These are phyloP conservation scores for Eristalinus aeneus DNA, from an alignment of 2,888 invertebrate genomes.

Conservation along the genomic window DNA sequence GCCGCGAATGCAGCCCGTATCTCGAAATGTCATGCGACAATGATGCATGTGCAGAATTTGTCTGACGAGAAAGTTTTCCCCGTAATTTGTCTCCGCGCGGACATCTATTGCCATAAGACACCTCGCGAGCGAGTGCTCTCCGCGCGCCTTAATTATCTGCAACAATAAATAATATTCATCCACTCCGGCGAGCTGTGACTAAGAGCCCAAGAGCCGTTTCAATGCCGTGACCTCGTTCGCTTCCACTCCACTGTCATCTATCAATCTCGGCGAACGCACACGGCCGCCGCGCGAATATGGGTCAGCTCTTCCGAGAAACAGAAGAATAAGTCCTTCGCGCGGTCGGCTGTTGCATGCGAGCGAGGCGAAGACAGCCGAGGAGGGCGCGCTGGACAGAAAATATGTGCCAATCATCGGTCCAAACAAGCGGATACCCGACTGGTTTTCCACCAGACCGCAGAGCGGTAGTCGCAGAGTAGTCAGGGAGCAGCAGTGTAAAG, in stretches of 20 bases:
- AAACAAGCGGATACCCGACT: constrained; percentile 68
- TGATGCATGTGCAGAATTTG: constrained; percentile 63
- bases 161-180: constrained; percentile 68
- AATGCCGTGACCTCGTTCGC: constrained; percentile 69
- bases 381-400: constrained; percentile 9
- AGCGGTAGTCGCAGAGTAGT: constrained; percentile 24
- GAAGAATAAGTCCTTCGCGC: constrained; percentile 64
- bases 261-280: constrained; percentile 59
- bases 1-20: constrained; percentile 47
- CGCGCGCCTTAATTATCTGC: constrained; percentile 63
- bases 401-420: constrained; percentile 59
- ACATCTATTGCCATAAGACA: constrained; percentile 47
- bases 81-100: constrained; percentile 40
- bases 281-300: constrained; percentile 56
- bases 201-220: constrained; percentile 40
- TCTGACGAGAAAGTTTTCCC: constrained; percentile 51
- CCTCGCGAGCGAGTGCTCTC: constrained; percentile 16
- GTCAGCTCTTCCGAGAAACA: constrained; percentile 60
- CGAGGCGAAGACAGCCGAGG: constrained; percentile 36
- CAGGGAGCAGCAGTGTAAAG: constrained; percentile 35
- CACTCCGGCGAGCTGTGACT: constrained; percentile 34
- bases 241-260: constrained; percentile 65
- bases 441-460: constrained; percentile 52
- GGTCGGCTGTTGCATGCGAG: constrained; percentile 23
- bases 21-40: constrained; percentile 61